phyloP scores from a whole-genome alignment of 2,797 vertebrate genomes.

The Alectoris magna region DNA sequence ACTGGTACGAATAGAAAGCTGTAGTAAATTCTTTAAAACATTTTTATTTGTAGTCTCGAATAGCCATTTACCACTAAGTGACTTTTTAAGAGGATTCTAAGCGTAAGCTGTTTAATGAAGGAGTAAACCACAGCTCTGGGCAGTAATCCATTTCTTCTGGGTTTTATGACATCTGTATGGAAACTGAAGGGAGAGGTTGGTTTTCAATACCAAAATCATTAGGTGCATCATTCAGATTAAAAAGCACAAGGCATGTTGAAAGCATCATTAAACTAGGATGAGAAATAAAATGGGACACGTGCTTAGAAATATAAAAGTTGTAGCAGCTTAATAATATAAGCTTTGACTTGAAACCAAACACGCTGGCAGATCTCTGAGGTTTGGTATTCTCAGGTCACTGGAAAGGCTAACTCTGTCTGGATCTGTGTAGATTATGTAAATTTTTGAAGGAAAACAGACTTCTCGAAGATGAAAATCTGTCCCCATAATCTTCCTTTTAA shows the following conservation, averaged over 20 bases:
- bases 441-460: slow-evolving; percentile 62
- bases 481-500: slow-evolving; percentile 54
- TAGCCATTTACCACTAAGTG: slow-evolving; percentile 53
- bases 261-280: neutral
- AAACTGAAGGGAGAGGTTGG: neutral
- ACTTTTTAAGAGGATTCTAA: slow-evolving; percentile 66
- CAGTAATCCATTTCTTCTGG: slow-evolving; percentile 58
- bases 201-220: slow-evolving; percentile 45
- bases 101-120: slow-evolving; percentile 52
- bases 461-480: slow-evolving; percentile 57
- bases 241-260: neutral
- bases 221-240: slow-evolving; percentile 45
- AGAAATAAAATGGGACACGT: neutral
- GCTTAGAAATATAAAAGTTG: neutral
- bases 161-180: slow-evolving; percentile 35
- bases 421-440: slow-evolving; percentile 59
- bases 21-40: neutral
- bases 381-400: slow-evolving; percentile 51
- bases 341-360: slow-evolving; percentile 21
- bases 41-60: slow-evolving; percentile 51
- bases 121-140: slow-evolving; percentile 50
- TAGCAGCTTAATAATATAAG: neutral
- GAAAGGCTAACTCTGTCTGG: slow-evolving; percentile 21
- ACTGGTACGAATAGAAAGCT: neutral
- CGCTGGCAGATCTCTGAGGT: neutral